A percentile compares a stretch with the other conserved stretches of the same genome.
phyloP scores from a whole-genome alignment of 2,797 vertebrate species.

The Ctenosaura bakeri region DNA sequence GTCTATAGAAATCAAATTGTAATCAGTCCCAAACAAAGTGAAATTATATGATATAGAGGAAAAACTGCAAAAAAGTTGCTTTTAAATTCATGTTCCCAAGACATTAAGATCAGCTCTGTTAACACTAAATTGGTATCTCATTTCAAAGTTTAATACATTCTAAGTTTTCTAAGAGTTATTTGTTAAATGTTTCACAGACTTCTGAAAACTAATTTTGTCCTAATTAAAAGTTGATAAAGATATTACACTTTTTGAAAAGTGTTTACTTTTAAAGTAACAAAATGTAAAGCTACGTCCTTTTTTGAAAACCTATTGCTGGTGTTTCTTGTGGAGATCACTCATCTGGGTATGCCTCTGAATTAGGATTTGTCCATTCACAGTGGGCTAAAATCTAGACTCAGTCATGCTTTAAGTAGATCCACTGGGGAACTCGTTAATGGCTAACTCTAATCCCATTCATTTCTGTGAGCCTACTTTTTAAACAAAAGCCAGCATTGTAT shows the following conservation, averaged over 20 bases:
- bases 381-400: too few relatives aligned
- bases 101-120: not conserved
- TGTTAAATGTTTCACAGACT: not conserved
- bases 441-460: too few relatives aligned
- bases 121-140: not conserved
- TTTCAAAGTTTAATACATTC: too few relatives aligned
- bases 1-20: not conserved
- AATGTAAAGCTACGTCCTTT: too few relatives aligned
- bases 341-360: not conserved
- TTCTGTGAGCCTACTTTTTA: too few relatives aligned
- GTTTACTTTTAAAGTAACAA: not conserved
- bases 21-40: not conserved
- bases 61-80: not conserved
- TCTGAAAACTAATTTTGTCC: not conserved
- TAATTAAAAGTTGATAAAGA: not conserved
- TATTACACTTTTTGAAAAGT: not conserved
- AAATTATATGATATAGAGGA: not conserved
- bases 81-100: not conserved
- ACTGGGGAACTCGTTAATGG: too few relatives aligned
- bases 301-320: not conserved
- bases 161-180: not conserved
- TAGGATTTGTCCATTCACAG: too few relatives aligned
- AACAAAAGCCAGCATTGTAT: too few relatives aligned
- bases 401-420: too few relatives aligned
- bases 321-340: not conserved